Evolutionary conservation across 2,113 vertebrate genomes (phyloP).

Genomic region (Rhabdomys dilectus): DNA sequence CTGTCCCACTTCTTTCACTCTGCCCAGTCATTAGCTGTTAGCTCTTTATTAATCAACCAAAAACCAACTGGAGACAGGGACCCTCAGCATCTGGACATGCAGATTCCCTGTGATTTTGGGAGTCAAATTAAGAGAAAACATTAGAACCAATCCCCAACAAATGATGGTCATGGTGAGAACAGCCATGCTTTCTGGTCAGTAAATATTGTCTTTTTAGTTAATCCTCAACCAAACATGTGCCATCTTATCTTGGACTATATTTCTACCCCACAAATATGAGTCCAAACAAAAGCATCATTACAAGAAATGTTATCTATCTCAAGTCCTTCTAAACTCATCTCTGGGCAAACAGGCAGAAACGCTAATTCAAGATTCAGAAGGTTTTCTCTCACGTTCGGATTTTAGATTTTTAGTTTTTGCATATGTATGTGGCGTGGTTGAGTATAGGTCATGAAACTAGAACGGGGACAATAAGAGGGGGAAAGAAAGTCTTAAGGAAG

Average conservation of each 20-base stretch:
- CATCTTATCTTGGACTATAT: background rate
- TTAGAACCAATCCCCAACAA: too few species aligned
- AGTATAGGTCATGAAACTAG: background rate
- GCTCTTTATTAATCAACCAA: too few species aligned
- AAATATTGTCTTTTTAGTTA: background rate
- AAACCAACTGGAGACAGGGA: too few species aligned
- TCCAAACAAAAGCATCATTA: background rate
- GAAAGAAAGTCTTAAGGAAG: background rate
- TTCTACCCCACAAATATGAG: background rate
- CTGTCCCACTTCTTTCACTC: too few species aligned
- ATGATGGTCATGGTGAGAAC: background rate
- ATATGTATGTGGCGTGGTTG: background rate
- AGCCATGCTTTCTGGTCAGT: background rate
- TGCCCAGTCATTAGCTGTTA: too few species aligned
- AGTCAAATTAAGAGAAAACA: too few species aligned
- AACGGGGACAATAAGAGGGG: too few species aligned
- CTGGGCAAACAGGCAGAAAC: background rate
- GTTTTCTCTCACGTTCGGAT: background rate
- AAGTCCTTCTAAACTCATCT: background rate
- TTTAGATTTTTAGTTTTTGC: background rate
- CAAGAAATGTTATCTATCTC: background rate
- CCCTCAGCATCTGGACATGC: too few species aligned
- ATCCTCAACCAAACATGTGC: background rate
- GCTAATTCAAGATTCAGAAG: background rate
- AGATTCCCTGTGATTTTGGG: too few species aligned